Conservation (phyloP, 2,113 vertebrate species). For the Xiphorhynchus elegans region DNA sequence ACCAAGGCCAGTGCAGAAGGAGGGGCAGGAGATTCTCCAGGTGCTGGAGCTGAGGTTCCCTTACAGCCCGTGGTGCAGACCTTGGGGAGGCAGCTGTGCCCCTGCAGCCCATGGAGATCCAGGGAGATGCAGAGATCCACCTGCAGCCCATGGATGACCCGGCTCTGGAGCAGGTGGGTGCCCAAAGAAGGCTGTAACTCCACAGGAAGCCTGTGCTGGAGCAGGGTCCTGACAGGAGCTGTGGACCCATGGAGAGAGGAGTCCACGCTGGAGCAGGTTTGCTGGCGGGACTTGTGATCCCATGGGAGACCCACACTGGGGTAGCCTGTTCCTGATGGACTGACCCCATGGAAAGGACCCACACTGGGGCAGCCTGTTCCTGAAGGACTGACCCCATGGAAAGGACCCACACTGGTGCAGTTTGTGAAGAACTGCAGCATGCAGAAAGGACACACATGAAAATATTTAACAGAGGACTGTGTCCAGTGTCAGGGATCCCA, state of each 20-base stretch:
- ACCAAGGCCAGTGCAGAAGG: not conserved
- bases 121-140: not conserved
- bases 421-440: not conserved
- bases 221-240: not conserved
- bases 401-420: not conserved
- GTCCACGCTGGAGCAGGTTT: not conserved
- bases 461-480: not conserved
- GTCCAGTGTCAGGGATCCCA: not conserved
- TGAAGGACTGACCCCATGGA: not conserved
- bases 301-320: not conserved
- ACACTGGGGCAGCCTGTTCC: not conserved
- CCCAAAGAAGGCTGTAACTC: not conserved
- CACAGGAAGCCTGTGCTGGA: accelerated
- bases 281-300: not conserved
- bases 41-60: not conserved
- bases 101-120: not conserved
- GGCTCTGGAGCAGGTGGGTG: not conserved
- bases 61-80: not conserved
- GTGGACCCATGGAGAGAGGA: not conserved
- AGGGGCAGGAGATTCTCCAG: not conserved
- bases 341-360: no score
- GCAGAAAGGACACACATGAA: not conserved
- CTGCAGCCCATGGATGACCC: not conserved
- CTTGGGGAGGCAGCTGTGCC: not conserved
- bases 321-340: not conserved